These are phyloP conservation scores for Crocuta crocuta DNA, from an alignment of 2,113 vertebrate species.

Conservation along the genomic window DNA sequence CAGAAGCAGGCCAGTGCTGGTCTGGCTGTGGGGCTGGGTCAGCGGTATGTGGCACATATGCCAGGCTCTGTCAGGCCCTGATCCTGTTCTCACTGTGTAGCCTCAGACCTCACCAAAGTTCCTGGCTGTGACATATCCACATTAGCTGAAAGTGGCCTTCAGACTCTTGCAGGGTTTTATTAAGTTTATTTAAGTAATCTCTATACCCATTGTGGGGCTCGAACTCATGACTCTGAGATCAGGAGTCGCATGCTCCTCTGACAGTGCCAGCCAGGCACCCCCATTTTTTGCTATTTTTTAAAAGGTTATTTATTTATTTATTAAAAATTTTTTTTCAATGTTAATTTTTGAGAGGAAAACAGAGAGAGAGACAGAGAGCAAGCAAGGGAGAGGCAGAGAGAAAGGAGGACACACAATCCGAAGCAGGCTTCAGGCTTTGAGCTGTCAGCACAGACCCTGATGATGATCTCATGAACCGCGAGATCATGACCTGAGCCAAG, in stretches of 20 bases:
- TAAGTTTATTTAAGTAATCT: neutral
- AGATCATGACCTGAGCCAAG: too few relatives aligned
- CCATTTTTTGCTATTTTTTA: neutral
- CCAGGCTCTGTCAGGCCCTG: neutral
- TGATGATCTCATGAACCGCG: too few relatives aligned
- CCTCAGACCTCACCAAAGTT: neutral
- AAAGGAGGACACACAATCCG: too few relatives aligned
- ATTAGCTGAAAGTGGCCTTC: neutral
- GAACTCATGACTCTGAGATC: neutral
- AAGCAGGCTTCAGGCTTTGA: too few relatives aligned
- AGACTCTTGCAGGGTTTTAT: neutral
- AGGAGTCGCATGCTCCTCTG: neutral
- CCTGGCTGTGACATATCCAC: neutral
- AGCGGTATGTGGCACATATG: fast-evolving
- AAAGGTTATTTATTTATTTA: too few relatives aligned
- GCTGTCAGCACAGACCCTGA: too few relatives aligned
- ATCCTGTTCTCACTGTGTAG: neutral
- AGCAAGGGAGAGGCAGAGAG: too few relatives aligned
- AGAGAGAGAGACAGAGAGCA: too few relatives aligned
- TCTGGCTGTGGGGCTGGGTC: neutral
- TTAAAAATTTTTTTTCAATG: neutral
- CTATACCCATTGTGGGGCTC: neutral
- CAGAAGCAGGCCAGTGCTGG: neutral
- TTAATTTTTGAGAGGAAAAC: too few relatives aligned
- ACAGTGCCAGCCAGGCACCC: neutral